Base-by-base conservation (phyloP, 2,888 invertebrate genomes). In the Eilema sororculum region DNA sequence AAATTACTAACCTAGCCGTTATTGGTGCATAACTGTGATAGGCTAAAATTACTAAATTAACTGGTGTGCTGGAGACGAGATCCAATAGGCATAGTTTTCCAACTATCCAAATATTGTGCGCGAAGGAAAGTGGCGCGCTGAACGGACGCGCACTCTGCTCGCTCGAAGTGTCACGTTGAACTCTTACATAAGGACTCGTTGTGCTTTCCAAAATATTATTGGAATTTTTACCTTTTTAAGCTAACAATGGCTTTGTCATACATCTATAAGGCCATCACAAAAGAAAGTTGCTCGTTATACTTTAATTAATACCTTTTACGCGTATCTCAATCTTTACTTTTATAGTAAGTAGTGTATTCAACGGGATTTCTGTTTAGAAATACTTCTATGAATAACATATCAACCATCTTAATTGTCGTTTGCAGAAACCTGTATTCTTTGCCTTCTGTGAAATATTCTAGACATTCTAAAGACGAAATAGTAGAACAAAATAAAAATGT, bases 201-300 rank as follows among this genome's bases (percentile, higher is more conserved):
- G 90, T 93, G 94, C 95, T 95, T 95, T 95, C 95, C 90, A 95
- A 95, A 95, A 93, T 93, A 90, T 92, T 89, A 91, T 91, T 89
- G 90, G 85, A 85, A 81, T 89, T 90, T 91, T 89, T 84, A 80
- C 85, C 87, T 90, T 91, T 91, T 91, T 84, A 81, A 83, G 83
- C 83, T 78, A 87, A 91, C 91, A 91, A 91, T 90, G 84, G 83
- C 80, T 86, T 87, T 87, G 85, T 86, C 86, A 77, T 78, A 74
- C 76, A 80, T 85, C 82, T 82, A 82, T 79, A 87, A 84, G 83
- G 83, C 77, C 78, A 79, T 82, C 82, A 80, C 85, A 84, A 84
- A 90, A 89, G 90, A 91, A 92, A 91, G 91, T 89, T 83, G 84
- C 86, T 85, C 78, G 84, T 85, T 87, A 81, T 77, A 61, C 16